Percentiles rank a stretch among this genome's conserved stretches.
These are phyloP conservation scores for Dolichoris vasculosae DNA, from an alignment of 1,140 invertebrate species.

Conservation along the genomic window DNA sequence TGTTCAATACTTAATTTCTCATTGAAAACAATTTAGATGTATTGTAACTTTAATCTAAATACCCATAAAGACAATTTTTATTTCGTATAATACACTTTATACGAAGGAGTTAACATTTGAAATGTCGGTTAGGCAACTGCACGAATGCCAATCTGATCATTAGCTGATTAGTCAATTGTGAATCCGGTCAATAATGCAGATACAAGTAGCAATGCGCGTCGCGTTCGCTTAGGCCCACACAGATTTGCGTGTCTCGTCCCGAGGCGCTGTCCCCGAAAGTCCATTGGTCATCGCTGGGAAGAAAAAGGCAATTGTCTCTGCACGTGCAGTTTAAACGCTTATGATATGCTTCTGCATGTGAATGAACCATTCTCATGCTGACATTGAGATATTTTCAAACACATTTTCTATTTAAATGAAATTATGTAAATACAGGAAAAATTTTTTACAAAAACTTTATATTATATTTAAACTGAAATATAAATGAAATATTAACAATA, in stretches of 20 bases:
- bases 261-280: constrained; percentile 35
- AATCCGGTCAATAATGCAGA: constrained; percentile 44
- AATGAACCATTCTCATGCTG: constrained; percentile 42
- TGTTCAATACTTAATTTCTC: not conserved
- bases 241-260: constrained; percentile 39
- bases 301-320: constrained; percentile 44
- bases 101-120: constrained; percentile 28
- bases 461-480: no score
- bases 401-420: not conserved
- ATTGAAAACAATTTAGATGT: not conserved
- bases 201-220: constrained; percentile 17
- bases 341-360: constrained; percentile 38
- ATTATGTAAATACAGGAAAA: no score
- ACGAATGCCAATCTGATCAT: constrained; percentile 35
- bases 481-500: no score
- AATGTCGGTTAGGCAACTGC: constrained; percentile 12
- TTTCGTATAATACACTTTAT: not conserved
- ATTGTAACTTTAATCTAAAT: not conserved
- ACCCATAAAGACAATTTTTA: not conserved
- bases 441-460: no score
- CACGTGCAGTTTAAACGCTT: constrained; percentile 47
- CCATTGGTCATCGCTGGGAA: constrained; percentile 55
- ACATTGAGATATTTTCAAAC: constrained; percentile 30
- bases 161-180: constrained; percentile 26
- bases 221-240: not conserved